Evolutionary conservation across 2,888 invertebrate genomes (phyloP).

Genomic region (Synergus japonicus): DNA sequence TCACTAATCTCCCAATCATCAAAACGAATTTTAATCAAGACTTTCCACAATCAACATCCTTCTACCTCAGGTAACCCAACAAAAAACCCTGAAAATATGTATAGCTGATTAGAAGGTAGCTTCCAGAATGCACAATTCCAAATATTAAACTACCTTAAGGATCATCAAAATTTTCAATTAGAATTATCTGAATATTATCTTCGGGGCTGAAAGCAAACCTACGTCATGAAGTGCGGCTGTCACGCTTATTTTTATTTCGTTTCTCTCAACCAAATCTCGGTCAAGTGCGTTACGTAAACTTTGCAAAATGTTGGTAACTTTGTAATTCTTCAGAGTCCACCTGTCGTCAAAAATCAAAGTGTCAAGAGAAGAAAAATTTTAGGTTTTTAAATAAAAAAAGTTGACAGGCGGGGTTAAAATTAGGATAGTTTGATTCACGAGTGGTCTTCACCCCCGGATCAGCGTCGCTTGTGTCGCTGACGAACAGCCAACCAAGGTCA

Average conservation of each 20-base stretch:
- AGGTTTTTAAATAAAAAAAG: background rate
- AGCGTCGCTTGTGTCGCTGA: slow-evolving; percentile 57
- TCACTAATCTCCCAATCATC: background rate
- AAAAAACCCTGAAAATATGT: background rate
- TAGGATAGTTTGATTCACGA: slow-evolving; percentile 8
- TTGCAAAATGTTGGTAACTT: slow-evolving; percentile 26
- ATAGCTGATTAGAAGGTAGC: background rate
- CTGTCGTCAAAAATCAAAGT: background rate
- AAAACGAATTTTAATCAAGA: background rate
- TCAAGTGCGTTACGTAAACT: slow-evolving; percentile 27
- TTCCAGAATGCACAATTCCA: background rate
- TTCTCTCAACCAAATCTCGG: background rate
- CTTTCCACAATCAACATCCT: too few relatives aligned
- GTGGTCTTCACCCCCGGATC: slow-evolving; percentile 16
- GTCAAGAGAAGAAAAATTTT: background rate
- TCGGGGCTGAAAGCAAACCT: background rate
- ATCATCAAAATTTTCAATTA: background rate
- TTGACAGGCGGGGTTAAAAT: background rate
- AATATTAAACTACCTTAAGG: background rate
- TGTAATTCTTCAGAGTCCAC: background rate
- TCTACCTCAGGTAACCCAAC: too few relatives aligned
- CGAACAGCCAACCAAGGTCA: slow-evolving; percentile 68
- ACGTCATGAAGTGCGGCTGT: slow-evolving; percentile 1
- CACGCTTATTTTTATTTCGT: slow-evolving; percentile 36
- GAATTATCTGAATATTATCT: background rate